These are phyloP conservation scores for Tonatia bakeri DNA, from an alignment of 2,113 vertebrate genomes.

Conservation along the genomic window DNA sequence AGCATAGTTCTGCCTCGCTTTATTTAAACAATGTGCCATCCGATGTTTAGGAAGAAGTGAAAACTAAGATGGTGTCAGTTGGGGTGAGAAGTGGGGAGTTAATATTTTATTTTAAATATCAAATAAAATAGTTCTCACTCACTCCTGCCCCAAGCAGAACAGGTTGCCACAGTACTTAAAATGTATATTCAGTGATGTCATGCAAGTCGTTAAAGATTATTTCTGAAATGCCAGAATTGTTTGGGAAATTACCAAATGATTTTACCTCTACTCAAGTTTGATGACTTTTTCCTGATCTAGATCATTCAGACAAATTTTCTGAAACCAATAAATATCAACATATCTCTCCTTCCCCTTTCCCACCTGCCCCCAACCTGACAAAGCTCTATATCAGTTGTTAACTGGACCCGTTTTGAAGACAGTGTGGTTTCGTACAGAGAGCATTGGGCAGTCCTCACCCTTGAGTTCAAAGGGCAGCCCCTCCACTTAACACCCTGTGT, in stretches of 20 bases:
- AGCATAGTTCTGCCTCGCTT: neutral
- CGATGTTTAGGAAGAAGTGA: neutral
- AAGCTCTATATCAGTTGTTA: neutral
- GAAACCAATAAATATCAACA: neutral
- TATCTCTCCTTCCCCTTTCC: neutral
- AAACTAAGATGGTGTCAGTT: neutral
- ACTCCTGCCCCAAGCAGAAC: neutral
- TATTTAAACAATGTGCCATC: neutral
- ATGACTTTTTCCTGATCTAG: neutral
- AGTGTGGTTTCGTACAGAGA: neutral
- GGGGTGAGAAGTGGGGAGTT: neutral
- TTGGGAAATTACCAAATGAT: slow-evolving; percentile 20
- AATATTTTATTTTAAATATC: neutral
- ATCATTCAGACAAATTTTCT: slow-evolving; percentile 21
- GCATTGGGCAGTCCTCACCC: neutral
- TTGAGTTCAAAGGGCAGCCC: neutral
- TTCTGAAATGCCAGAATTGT: slow-evolving; percentile 5
- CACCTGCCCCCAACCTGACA: neutral
- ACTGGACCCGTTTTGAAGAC: neutral
- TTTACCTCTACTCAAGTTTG: neutral
- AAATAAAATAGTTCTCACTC: neutral
- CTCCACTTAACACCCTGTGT: neutral
- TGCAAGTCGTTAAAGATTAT: neutral
- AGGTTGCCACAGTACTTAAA: neutral
- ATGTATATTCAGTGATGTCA: neutral